Evolutionary conservation across 2,113 vertebrate genomes (phyloP).

Genomic region (Eudyptes chrysolophus): DNA sequence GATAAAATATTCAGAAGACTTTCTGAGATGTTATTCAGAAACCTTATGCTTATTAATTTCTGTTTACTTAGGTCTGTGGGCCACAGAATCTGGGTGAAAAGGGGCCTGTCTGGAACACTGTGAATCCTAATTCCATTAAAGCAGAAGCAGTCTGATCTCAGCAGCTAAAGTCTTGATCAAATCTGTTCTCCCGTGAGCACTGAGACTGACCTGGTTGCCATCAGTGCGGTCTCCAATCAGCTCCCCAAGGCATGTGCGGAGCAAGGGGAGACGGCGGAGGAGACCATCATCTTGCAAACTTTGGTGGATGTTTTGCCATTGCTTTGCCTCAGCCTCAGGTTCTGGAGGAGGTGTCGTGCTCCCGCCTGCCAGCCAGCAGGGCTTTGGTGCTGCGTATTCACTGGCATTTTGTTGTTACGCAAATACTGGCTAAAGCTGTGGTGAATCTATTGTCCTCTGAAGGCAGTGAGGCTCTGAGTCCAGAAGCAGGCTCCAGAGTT

Average conservation of each 20-base stretch:
- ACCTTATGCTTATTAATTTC: neutral
- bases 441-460: neutral
- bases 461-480: neutral
- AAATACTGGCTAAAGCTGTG: neutral
- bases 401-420: neutral
- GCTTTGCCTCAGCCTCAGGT: neutral
- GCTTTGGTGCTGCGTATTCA: neutral
- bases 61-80: neutral
- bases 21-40: neutral
- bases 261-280: neutral
- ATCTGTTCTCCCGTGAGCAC: neutral
- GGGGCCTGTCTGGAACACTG: neutral
- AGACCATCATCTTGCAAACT: neutral
- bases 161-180: neutral
- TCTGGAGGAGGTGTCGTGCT: neutral
- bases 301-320: neutral
- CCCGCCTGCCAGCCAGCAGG: neutral
- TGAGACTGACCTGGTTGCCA: neutral
- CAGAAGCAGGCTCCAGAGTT: neutral
- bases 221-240: neutral
- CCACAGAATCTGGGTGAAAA: neutral
- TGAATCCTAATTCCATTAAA: neutral
- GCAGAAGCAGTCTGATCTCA: neutral
- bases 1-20: conserved; percentile 51
- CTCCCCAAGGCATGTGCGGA: neutral